These are phyloP conservation scores for Plebejus anna DNA, from an alignment of 2,888 invertebrate species.

Conservation along the genomic window DNA sequence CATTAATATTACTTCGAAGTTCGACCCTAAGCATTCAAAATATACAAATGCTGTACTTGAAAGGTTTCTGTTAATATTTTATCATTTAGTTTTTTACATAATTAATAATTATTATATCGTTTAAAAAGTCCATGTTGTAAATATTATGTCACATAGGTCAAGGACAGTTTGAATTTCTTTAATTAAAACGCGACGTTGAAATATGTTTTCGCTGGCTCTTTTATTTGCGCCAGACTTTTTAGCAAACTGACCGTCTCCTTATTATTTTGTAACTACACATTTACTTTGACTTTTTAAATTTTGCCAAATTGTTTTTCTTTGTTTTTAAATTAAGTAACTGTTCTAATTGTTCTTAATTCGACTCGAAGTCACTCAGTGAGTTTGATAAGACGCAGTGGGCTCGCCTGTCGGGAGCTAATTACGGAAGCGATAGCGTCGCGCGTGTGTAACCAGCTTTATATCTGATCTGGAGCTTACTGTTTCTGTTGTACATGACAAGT, in stretches of 20 bases:
- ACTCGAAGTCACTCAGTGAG: not conserved
- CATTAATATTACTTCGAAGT: not conserved
- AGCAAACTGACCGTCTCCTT: too few species aligned
- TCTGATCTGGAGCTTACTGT: not conserved
- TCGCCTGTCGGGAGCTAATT: conserved; percentile 6
- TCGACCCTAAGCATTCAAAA: not conserved
- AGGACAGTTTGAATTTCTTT: too few species aligned
- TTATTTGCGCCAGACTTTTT: too few species aligned
- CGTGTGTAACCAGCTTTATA: conserved; percentile 25
- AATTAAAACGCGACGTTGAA: too few species aligned
- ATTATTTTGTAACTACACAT: too few species aligned
- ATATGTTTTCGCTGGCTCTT: too few species aligned
- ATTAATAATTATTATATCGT: too few species aligned
- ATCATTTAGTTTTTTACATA: too few species aligned
- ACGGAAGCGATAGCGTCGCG: conserved; percentile 6
- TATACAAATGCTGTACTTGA: not conserved
- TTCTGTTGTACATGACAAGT: conserved; percentile 14
- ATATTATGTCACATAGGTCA: too few species aligned
- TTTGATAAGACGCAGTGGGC: not conserved
- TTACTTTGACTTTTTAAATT: not conserved
- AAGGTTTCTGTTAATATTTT: not conserved
- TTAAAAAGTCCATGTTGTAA: too few species aligned
- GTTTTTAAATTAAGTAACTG: too few species aligned
- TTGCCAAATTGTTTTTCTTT: not conserved
- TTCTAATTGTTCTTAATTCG: not conserved